Conservation (phyloP, 1,140 invertebrate genomes). For the Melipona quadrifasciata region DNA sequence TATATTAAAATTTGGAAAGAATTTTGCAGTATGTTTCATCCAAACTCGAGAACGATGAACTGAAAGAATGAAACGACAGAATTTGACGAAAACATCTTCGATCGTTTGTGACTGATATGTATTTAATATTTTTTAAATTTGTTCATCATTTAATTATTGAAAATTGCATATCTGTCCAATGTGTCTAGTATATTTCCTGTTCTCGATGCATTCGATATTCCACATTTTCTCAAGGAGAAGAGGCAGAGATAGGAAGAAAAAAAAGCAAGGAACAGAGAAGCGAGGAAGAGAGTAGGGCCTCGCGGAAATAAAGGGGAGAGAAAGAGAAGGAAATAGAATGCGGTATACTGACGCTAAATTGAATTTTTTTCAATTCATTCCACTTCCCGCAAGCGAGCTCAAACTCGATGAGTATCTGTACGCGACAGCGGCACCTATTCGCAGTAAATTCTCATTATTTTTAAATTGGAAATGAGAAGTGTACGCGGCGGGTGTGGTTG, state of each 20-base stretch:
- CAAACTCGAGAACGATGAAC: no score
- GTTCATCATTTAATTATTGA: no score
- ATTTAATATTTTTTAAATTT: no score
- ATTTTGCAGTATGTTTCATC: no score
- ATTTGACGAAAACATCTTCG: no score
- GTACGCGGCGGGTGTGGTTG: slow-evolving; percentile 55
- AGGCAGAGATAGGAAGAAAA: neutral
- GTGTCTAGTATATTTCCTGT: no score
- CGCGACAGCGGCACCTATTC: slow-evolving; percentile 68
- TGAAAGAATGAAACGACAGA: no score
- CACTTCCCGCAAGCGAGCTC: slow-evolving; percentile 56
- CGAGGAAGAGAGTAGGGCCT: no score
- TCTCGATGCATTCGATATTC: slow-evolving; percentile 2
- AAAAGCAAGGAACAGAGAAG: neutral
- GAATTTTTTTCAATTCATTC: slow-evolving; percentile 74
- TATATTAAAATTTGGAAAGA: no score
- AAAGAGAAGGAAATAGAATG: slow-evolving; percentile 11
- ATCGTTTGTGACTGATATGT: no score
- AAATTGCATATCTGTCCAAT: no score
- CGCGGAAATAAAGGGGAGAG: neutral
- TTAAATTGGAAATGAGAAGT: slow-evolving; percentile 74
- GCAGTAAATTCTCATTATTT: slow-evolving; percentile 71
- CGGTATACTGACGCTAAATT: slow-evolving; percentile 67
- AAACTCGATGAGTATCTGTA: slow-evolving; percentile 67
- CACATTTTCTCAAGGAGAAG: neutral